Evolutionary conservation across 2,797 vertebrate species (phyloP), one percentile per base, ranked within the genome.

Genomic region (Apodemus agrarius): DNA sequence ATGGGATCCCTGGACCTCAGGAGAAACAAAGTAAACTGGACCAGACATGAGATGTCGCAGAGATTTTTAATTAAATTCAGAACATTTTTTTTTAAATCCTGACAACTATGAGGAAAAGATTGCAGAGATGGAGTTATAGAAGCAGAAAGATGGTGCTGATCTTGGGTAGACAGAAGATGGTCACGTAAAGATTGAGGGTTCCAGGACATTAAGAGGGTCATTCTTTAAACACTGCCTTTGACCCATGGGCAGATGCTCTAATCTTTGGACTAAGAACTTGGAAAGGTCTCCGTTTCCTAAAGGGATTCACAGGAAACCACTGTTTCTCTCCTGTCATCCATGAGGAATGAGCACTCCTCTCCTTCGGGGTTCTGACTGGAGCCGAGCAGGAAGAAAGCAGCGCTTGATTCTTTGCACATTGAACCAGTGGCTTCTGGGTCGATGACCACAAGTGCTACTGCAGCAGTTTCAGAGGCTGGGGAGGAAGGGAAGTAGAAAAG

Each of bases 391-490:
- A 31, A 92, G 54, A 75, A 29, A 89, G 74, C 49, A 69, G 72
- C 37, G 78, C 78, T 34, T 87, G 96, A 90, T 59, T 69, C 75
- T n/a, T 91, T 92, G 90, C 67, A 54, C 54, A 91, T 13, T 74
- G 65, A 95, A 61, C 76, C 93, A 63, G 24, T 40, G 75, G 67
- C 19, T 92, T 69, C 16, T 69, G 24, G 52, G 65, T 94, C 63
- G 37, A 78, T 93, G 89, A 61, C 69, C 87, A 88, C 89, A 97
- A 81, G 2, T 46, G 89, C 93, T 78, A 12, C 52, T 1, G 54
- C 93, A 92, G 86, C 93, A 92, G 78, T 97, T 97, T 93, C 65
- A 63, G 65, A 81, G 40, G 85, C 59, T 19, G 59, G 31, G 52
- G 74, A 49, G 13, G n/a, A 49, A 79, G n/a, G 46, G 6, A 1